Evolutionary conservation across 2,888 invertebrate genomes (phyloP).

Genomic region (Agonum fuliginosum): DNA sequence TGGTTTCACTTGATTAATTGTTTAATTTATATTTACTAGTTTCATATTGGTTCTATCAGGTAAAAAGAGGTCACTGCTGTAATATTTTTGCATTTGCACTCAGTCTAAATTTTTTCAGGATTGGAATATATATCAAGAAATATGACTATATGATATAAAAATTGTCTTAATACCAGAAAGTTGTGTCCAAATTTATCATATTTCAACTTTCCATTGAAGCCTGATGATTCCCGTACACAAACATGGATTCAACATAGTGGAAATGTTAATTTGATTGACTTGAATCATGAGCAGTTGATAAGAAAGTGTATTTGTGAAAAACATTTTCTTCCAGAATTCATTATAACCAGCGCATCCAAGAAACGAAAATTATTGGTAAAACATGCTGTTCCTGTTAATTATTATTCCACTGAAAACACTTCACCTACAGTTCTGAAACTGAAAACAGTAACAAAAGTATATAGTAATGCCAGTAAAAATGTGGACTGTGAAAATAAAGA

Average conservation of each 20-base stretch:
- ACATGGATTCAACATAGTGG: conserved; percentile 35
- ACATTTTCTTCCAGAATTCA: conserved; percentile 9
- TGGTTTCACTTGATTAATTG: no score
- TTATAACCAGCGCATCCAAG: conserved; percentile 1
- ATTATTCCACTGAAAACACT: not conserved
- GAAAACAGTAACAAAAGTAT: not conserved
- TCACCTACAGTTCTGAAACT: not conserved
- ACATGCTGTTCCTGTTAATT: not conserved
- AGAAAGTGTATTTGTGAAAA: conserved; percentile 10
- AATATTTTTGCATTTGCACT: no score
- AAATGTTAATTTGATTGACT: not conserved
- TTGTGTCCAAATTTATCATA: conserved; percentile 2
- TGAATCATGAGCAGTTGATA: not conserved
- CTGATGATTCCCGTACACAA: not conserved
- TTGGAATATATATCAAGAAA: no score
- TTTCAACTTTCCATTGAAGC: not conserved
- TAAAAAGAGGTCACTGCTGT: no score
- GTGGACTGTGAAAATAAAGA: not conserved
- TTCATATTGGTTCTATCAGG: no score
- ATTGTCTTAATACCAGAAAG: not conserved
- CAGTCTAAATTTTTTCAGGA: no score
- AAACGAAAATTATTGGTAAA: not conserved
- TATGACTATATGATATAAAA: no score
- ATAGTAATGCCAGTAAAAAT: not conserved
- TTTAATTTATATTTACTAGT: no score